Evolutionary conservation across 2,888 invertebrate genomes (phyloP).

Genomic region (Dastarcus helophoroides): DNA sequence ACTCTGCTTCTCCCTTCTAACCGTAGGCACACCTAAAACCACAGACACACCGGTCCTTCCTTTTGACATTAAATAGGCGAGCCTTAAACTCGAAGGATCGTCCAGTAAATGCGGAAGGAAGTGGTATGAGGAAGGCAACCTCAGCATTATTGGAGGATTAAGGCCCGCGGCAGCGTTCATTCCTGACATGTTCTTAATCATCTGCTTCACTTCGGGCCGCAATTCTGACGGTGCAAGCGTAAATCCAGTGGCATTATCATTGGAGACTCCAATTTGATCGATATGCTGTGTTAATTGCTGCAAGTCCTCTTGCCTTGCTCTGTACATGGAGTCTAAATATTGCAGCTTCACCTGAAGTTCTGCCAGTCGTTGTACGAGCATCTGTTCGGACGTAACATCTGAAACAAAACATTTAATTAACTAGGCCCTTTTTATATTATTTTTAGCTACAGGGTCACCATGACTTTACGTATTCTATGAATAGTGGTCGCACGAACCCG

Average conservation of each 20-base stretch:
- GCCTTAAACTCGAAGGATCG: slow-evolving; percentile 63
- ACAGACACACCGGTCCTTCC: slow-evolving; percentile 66
- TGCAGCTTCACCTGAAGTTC: slow-evolving; percentile 68
- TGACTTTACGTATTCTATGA: too few relatives aligned
- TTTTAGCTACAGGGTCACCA: too few relatives aligned
- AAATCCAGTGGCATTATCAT: slow-evolving; percentile 22
- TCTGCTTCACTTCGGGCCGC: slow-evolving; percentile 25
- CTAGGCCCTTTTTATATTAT: too few relatives aligned
- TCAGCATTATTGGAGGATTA: slow-evolving; percentile 40
- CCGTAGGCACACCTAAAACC: slow-evolving; percentile 83
- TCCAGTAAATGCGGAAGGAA: slow-evolving; percentile 79
- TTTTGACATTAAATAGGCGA: slow-evolving; percentile 66
- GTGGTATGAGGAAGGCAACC: slow-evolving; percentile 70
- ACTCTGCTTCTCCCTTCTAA: slow-evolving; percentile 75
- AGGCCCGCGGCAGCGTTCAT: slow-evolving; percentile 38
- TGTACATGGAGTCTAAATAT: slow-evolving; percentile 68
- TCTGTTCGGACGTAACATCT: slow-evolving; percentile 53
- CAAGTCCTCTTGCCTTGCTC: slow-evolving; percentile 65
- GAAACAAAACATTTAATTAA: slow-evolving; percentile 30
- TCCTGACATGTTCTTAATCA: slow-evolving; percentile 38
- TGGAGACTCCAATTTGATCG: slow-evolving; percentile 34
- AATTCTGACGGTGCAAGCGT: slow-evolving; percentile 29
- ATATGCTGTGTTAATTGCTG: slow-evolving; percentile 56
- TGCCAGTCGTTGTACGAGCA: slow-evolving; percentile 57
- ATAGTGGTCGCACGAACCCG: too few relatives aligned